These are phyloP conservation scores for Sus cebifrons DNA, from an alignment of 2,797 vertebrate genomes.

Conservation along the genomic window DNA sequence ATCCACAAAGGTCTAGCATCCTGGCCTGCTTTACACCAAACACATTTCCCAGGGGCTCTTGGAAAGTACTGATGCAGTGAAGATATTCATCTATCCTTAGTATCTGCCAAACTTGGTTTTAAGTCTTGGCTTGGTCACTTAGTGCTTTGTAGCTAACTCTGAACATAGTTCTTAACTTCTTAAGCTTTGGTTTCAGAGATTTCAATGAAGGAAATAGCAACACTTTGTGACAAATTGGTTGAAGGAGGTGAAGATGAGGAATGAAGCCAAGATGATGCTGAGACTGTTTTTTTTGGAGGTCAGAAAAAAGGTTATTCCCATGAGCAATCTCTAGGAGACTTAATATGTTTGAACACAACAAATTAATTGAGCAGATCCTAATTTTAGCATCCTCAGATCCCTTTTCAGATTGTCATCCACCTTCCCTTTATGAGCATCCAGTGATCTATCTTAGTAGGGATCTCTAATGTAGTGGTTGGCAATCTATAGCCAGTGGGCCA, in stretches of 20 bases:
- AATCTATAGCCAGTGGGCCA: background rate
- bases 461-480: background rate
- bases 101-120: background rate
- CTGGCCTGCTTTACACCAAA: background rate
- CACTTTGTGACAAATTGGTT: background rate
- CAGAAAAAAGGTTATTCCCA: background rate
- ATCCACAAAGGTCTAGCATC: background rate
- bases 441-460: background rate
- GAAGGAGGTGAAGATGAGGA: background rate
- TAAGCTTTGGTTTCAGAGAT: constrained; percentile 8
- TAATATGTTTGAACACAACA: background rate
- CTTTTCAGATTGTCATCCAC: background rate
- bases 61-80: background rate
- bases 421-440: background rate
- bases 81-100: background rate
- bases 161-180: background rate
- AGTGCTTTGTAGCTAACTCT: background rate
- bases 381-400: background rate
- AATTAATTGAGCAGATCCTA: background rate
- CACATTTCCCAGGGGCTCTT: background rate
- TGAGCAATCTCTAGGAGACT: background rate
- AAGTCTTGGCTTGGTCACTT: background rate
- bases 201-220: background rate
- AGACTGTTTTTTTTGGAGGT: constrained; percentile 1
- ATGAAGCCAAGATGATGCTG: background rate